phyloP scores from a whole-genome alignment of 2,888 invertebrate species.

The Dryobota labecula region DNA sequence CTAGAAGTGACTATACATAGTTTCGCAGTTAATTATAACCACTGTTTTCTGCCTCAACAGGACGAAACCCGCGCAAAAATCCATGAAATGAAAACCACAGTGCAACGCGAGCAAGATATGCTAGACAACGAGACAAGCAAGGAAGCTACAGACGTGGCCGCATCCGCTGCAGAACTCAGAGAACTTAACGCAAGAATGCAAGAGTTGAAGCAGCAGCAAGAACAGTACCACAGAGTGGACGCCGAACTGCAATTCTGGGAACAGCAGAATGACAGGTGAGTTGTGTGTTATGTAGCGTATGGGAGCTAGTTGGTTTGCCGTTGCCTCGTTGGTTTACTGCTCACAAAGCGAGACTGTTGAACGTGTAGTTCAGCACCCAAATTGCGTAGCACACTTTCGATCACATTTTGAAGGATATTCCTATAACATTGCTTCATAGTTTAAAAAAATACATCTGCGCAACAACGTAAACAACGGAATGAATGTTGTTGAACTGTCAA shows the following conservation, averaged over 20 bases:
- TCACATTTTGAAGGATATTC: no score
- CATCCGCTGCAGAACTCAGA: slow-evolving; percentile 62
- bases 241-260: slow-evolving; percentile 76
- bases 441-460: no score
- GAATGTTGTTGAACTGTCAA: no score
- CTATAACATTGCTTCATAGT: no score
- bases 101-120: slow-evolving; percentile 71
- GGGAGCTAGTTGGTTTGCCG: no score
- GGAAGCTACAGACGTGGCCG: slow-evolving; percentile 69
- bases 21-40: no score
- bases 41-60: slow-evolving; percentile 61
- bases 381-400: no score
- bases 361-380: no score
- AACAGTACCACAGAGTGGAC: slow-evolving; percentile 64
- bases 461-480: no score
- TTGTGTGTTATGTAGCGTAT: no score
- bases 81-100: slow-evolving; percentile 68
- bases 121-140: slow-evolving; percentile 66
- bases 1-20: neutral
- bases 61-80: slow-evolving; percentile 77
- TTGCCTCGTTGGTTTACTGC: no score
- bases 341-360: no score
- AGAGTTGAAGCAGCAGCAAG: slow-evolving; percentile 60
- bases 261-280: slow-evolving; percentile 75
- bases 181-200: slow-evolving; percentile 61